These are phyloP conservation scores for Trypoxylon attenuatum DNA, from an alignment of 2,888 invertebrate species.

Conservation along the genomic window DNA sequence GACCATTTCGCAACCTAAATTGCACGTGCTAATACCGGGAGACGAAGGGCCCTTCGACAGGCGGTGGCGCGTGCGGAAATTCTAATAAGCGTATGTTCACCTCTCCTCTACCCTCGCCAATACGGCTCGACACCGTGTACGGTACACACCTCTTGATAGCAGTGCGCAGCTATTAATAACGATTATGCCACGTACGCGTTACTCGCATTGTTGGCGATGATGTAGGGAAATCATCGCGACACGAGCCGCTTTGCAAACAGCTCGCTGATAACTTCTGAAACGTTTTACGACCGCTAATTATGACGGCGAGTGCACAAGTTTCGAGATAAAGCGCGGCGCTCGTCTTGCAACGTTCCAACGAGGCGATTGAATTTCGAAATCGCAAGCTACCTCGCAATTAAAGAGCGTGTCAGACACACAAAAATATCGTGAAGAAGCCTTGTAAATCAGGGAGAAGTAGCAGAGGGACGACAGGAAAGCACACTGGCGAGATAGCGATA, in stretches of 20 bases:
- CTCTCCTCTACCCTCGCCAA: no score
- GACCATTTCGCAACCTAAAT: slow-evolving; percentile 39
- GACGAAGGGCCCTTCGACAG: background rate
- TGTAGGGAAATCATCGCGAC: background rate
- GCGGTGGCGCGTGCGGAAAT: slow-evolving; percentile 11
- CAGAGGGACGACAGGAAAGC: background rate
- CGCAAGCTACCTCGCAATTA: slow-evolving; percentile 4
- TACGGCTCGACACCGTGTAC: background rate
- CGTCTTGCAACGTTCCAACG: background rate
- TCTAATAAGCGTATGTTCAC: slow-evolving; percentile 6
- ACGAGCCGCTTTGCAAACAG: background rate
- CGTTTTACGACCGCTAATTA: background rate
- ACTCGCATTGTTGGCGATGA: no score
- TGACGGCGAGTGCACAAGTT: background rate
- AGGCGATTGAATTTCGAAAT: slow-evolving; percentile 2
- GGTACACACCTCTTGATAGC: background rate
- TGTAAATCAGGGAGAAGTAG: background rate
- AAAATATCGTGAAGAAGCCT: background rate
- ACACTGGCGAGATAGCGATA: slow-evolving; percentile 26
- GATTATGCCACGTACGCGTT: no score
- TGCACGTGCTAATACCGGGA: slow-evolving; percentile 33
- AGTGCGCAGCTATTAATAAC: background rate
- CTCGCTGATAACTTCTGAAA: background rate
- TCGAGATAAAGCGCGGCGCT: background rate
- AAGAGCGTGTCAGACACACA: background rate